phyloP scores from a whole-genome alignment of 2,888 invertebrate genomes.

The Aspidiotus rigidus region DNA sequence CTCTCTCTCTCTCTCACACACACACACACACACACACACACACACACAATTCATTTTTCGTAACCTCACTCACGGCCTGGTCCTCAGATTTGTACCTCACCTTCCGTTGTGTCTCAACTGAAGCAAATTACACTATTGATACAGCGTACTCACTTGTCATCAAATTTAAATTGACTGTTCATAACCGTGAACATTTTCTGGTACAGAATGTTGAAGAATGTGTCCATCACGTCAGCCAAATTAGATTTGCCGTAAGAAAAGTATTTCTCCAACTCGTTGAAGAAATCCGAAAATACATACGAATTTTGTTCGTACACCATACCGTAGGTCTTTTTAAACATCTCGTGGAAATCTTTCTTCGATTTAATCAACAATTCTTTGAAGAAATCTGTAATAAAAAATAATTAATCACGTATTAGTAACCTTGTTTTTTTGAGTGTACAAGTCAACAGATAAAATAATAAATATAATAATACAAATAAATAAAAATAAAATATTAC shows the following conservation, averaged over 20 bases:
- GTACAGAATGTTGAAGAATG: slow-evolving; percentile 84
- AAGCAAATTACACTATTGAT: no score
- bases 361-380: slow-evolving; percentile 71
- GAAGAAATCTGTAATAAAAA: slow-evolving; percentile 66
- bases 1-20: no score
- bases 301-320: slow-evolving; percentile 89
- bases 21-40: no score
- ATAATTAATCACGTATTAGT: background rate
- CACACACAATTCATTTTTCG: no score
- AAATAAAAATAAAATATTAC: no score
- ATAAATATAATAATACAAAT: no score
- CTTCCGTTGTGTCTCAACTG: no score
- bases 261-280: slow-evolving; percentile 79
- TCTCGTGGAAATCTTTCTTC: slow-evolving; percentile 78
- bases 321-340: slow-evolving; percentile 93
- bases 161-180: slow-evolving; percentile 84
- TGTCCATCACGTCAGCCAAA: slow-evolving; percentile 77
- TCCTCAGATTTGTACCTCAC: no score
- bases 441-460: background rate
- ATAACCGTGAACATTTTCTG: slow-evolving; percentile 93
- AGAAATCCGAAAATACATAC: slow-evolving; percentile 83
- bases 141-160: slow-evolving; percentile 60
- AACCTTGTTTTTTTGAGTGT: background rate
- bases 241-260: slow-evolving; percentile 76
- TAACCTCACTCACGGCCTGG: no score